Percentiles rank a stretch among this genome's conserved stretches.
Conservation (phyloP, 2,113 vertebrate species). For the Zingel zingel region DNA sequence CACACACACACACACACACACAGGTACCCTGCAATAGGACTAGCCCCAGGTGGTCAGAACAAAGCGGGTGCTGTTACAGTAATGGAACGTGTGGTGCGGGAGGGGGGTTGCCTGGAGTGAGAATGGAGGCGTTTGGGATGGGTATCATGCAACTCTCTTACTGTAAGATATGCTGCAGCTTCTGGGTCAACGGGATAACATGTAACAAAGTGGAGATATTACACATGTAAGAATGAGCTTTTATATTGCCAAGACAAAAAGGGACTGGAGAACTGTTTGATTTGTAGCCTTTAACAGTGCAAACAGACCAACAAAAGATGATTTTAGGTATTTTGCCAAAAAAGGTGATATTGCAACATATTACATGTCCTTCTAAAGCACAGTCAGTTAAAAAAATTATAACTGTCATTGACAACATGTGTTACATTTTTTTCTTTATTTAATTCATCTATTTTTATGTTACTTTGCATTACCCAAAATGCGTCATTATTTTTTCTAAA, state of each 20-base stretch:
- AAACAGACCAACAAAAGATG: background rate
- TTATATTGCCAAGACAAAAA: background rate
- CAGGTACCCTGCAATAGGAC: conserved; percentile 44
- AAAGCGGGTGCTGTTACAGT: conserved; percentile 54
- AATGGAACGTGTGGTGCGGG: conserved; percentile 65
- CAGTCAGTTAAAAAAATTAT: too few species aligned
- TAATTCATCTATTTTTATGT: too few species aligned
- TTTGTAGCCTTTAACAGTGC: background rate
- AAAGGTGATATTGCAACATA: background rate
- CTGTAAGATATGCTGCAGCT: conserved; percentile 21
- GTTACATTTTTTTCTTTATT: too few species aligned
- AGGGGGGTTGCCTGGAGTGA: conserved; percentile 7
- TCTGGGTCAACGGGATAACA: conserved; percentile 35
- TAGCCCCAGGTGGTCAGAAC: conserved; percentile 63
- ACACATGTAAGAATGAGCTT: background rate
- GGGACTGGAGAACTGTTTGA: background rate
- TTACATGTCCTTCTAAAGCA: conserved; percentile 8
- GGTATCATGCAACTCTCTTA: conserved; percentile 3
- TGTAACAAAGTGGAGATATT: conserved; percentile 7
- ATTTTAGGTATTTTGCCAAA: background rate
- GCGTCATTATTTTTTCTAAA: background rate
- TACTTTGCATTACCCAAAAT: background rate
- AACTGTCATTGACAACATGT: too few species aligned
- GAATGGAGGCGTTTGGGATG: background rate
- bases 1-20: conserved; percentile 7